A percentile compares a stretch with the other conserved stretches of the same genome.
These are phyloP conservation scores for Orthonyx spaldingii DNA, from an alignment of 2,113 vertebrate genomes.

Conservation along the genomic window DNA sequence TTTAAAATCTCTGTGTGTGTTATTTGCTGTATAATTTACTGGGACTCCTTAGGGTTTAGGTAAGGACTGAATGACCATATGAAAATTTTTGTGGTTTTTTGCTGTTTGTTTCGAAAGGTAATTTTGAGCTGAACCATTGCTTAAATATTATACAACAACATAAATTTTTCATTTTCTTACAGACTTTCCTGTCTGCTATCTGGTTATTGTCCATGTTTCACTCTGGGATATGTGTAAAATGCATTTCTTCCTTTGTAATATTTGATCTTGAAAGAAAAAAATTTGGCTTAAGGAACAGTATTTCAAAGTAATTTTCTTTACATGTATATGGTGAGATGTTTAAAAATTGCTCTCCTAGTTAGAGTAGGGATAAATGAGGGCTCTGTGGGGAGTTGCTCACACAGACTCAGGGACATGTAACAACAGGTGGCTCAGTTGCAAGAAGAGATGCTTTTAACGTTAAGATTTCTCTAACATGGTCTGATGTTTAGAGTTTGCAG, in stretches of 20 bases:
- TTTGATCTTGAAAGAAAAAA: neutral
- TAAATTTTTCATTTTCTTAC: neutral
- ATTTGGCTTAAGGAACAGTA: neutral
- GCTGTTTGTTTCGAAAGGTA: neutral
- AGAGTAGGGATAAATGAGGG: neutral
- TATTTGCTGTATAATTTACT: neutral
- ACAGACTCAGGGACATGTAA: neutral
- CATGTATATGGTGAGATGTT: neutral
- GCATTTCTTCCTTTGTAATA: neutral
- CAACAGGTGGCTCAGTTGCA: neutral
- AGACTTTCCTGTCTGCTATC: neutral
- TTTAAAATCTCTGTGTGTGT: neutral
- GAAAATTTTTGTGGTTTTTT: neutral
- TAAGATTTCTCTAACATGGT: neutral
- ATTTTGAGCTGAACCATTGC: neutral
- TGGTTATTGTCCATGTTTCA: neutral
- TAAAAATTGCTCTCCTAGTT: neutral
- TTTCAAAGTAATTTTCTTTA: neutral
- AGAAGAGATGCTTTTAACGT: neutral
- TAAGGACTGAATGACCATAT: neutral
- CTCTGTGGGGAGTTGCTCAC: neutral
- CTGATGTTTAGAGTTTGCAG: neutral
- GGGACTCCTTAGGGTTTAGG: neutral
- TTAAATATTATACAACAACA: neutral
- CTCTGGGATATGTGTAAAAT: neutral